Evolutionary conservation across 2,888 invertebrate genomes (phyloP).

Genomic region (Melipona beecheii): DNA sequence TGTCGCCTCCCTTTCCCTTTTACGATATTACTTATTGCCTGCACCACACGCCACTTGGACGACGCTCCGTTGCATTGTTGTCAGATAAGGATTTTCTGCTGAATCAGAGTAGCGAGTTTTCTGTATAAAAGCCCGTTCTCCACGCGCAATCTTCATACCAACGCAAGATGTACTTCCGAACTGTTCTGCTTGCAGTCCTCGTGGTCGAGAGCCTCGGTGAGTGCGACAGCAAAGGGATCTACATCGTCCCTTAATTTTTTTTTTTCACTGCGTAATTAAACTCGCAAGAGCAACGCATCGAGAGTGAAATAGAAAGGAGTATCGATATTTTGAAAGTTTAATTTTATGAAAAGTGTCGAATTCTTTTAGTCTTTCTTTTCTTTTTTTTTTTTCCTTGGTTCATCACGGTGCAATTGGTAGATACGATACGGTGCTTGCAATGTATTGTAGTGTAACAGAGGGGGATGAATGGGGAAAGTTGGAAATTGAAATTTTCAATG

Average conservation of each 20-base stretch:
- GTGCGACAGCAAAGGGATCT: background rate
- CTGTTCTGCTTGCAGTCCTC: slow-evolving; percentile 5
- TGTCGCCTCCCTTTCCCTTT: background rate
- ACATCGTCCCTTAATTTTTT: background rate
- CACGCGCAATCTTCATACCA: slow-evolving; percentile 17
- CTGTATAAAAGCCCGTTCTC: slow-evolving; percentile 57
- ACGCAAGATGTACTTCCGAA: slow-evolving; percentile 52
- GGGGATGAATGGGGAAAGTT: background rate
- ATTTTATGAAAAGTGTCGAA: no score
- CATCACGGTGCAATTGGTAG: no score
- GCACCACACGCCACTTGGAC: slow-evolving; percentile 18
- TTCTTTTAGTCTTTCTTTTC: no score
- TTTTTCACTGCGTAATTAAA: background rate
- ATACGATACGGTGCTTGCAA: no score
- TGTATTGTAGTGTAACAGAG: no score
- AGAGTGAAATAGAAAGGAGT: background rate
- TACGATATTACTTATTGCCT: slow-evolving; percentile 39
- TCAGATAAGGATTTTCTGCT: slow-evolving; percentile 57
- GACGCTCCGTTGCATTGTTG: slow-evolving; percentile 32
- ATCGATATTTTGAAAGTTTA: background rate
- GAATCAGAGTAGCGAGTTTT: slow-evolving; percentile 48
- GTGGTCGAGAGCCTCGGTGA: slow-evolving; percentile 47
- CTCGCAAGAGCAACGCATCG: background rate
- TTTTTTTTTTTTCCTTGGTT: no score
- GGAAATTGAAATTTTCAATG: background rate